Evolutionary conservation across 2,888 invertebrate species (phyloP).

Genomic region (Monochamus alternatus): DNA sequence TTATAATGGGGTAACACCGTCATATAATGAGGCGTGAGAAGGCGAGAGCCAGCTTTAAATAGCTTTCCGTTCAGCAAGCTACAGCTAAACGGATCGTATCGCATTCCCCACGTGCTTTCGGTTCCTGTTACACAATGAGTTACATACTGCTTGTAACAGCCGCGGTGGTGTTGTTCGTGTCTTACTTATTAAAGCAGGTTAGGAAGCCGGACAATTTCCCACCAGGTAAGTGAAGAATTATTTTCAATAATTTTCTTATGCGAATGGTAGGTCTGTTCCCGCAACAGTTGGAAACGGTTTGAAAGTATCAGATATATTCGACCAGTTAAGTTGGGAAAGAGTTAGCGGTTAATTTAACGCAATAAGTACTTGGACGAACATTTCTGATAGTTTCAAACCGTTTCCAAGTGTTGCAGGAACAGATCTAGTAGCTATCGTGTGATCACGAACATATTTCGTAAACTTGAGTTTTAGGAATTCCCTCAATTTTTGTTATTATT

Average conservation of each 20-base stretch:
- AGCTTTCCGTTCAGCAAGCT: not conserved
- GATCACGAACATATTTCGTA: no score
- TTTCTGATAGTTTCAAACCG: no score
- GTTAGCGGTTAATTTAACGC: no score
- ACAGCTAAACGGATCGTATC: not conserved
- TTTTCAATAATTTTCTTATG: not conserved
- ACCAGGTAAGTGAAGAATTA: conserved; percentile 49
- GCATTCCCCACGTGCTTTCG: conserved; percentile 17
- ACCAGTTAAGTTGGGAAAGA: no score
- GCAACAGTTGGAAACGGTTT: no score
- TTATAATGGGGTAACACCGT: no score
- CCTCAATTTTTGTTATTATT: no score
- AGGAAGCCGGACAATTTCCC: conserved; percentile 60
- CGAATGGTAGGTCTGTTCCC: no score
- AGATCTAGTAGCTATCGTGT: not conserved
- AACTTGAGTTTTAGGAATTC: no score
- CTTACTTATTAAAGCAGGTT: conserved; percentile 35
- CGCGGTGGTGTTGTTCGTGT: conserved; percentile 40
- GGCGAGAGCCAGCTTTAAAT: not conserved
- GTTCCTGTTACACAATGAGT: conserved; percentile 24
- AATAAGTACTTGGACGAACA: no score
- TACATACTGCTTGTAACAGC: conserved; percentile 34
- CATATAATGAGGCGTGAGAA: not conserved
- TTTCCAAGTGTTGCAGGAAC: no score
- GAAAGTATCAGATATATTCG: no score